Base-by-base conservation (phyloP, 2,797 vertebrate species). In the Clarias fuscus region DNA sequence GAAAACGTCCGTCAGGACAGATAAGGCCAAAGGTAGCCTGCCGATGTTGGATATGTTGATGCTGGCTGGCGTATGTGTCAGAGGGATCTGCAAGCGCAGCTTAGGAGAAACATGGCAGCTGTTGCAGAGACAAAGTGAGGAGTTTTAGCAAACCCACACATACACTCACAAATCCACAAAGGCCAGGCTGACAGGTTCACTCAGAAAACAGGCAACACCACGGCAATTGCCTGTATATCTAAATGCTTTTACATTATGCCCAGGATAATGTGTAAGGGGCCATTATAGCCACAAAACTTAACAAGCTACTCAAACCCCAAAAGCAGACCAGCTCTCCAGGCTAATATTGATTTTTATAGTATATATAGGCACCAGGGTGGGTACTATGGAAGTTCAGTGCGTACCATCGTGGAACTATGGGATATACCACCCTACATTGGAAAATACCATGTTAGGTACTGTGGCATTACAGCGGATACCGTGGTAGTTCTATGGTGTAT, bases 31-130 rank as follows among this genome's bases (percentile, higher is more conserved):
- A 76, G n/a, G 73, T 56, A 30, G 15, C n/a, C 73, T 76, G 48
- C 30, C 10, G n/a, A 30, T 30, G 48, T 76, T 76, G 48, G 53
- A 30, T 76, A 76, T 20, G 15, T 30, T 76, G 73, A 58, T 95
- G 92, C 91, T 86, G 90, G 77, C 89, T 93, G 92, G 93, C 94
- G 88, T 94, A 94, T 92, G 92, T 94, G 94, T 95, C 94, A 93
- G 89, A 65, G 91, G 86, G 93, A 92, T 92, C 92, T 94, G 93
- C 93, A 88, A 92, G 90, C 79, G 65, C 86, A 86, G 87, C 91
- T 91, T 89, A 68, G 56, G 48, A 93, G 84, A 93, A 92, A 92
- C 86, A 91, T 92, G 92, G 93, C 89, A 93, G 92, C 93, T 92
- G 92, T 90, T 93, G 94, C 79, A 81, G 82, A 85, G 86, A 89